Percentiles rank a stretch among this genome's conserved stretches.
phyloP scores from a whole-genome alignment of 2,797 vertebrate species.

The Trichosurus vulpecula region DNA sequence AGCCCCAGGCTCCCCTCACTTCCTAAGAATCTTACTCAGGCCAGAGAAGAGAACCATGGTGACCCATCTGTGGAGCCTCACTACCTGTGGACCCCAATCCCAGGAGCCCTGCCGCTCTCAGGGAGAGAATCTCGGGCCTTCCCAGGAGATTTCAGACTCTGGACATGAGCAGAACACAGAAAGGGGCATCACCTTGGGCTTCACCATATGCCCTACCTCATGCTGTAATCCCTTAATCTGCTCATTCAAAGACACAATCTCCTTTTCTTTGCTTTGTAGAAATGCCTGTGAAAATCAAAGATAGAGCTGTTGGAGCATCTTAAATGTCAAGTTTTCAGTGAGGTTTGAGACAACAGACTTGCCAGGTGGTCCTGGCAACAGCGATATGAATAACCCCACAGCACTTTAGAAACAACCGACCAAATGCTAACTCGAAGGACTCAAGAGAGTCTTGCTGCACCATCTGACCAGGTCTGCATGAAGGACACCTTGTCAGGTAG shows the following conservation, averaged over 20 bases:
- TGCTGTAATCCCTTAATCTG: constrained; percentile 87
- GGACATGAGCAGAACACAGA: background rate
- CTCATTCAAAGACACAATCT: constrained; percentile 89
- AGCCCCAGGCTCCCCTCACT: background rate
- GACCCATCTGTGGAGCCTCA: background rate
- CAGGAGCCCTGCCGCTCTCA: background rate
- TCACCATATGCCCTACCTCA: constrained; percentile 79
- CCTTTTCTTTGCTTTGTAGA: constrained; percentile 92
- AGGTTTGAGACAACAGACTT: background rate
- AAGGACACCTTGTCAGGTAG: background rate
- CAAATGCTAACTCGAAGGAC: background rate
- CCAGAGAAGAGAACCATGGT: background rate
- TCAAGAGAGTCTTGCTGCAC: background rate
- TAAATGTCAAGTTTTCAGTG: background rate
- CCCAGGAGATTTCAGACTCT: background rate
- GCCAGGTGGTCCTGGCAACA: background rate
- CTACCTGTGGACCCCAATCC: background rate
- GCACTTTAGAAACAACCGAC: background rate
- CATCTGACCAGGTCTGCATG: background rate
- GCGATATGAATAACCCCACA: background rate
- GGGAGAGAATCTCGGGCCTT: background rate
- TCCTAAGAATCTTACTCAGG: background rate
- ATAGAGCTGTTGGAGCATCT: background rate
- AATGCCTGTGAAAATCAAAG: constrained; percentile 86
- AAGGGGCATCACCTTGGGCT: constrained; percentile 82